phyloP scores from a whole-genome alignment of 2,113 vertebrate genomes.

The Clarias macrocephalus region DNA sequence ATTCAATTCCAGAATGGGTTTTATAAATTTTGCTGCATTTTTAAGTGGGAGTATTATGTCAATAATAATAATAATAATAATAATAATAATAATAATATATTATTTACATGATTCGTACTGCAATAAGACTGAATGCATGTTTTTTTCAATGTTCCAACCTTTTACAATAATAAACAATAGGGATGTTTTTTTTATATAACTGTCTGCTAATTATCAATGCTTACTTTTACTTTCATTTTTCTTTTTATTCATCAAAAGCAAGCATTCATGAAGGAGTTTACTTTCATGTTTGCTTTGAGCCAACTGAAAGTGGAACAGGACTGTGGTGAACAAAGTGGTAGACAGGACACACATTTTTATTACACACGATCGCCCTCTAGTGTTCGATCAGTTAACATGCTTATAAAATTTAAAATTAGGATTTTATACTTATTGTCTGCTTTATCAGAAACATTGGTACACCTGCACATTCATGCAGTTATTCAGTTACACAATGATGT shows the following conservation, averaged over 20 bases:
- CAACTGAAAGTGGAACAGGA: background rate
- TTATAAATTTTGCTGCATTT: background rate
- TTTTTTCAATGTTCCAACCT: background rate
- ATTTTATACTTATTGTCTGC: background rate
- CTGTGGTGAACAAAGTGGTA: background rate
- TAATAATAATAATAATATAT: background rate
- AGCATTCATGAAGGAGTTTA: background rate
- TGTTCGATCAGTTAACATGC: constrained; percentile 4
- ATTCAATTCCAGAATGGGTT: too few species aligned
- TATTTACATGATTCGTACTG: background rate
- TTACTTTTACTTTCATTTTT: background rate
- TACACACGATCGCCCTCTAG: constrained; percentile 18
- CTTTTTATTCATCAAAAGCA: background rate
- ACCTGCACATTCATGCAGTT: background rate
- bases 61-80: background rate
- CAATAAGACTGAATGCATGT: background rate
- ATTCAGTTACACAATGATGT: background rate
- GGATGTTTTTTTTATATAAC: background rate
- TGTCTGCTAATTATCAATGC: background rate
- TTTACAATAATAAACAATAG: background rate
- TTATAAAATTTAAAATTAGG: background rate
- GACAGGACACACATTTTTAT: background rate
- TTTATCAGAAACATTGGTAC: background rate
- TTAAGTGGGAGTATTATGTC: too few species aligned
- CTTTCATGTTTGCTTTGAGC: background rate